Conservation (phyloP, 2,888 invertebrate genomes). For the Alviniconcha strummeri region DNA sequence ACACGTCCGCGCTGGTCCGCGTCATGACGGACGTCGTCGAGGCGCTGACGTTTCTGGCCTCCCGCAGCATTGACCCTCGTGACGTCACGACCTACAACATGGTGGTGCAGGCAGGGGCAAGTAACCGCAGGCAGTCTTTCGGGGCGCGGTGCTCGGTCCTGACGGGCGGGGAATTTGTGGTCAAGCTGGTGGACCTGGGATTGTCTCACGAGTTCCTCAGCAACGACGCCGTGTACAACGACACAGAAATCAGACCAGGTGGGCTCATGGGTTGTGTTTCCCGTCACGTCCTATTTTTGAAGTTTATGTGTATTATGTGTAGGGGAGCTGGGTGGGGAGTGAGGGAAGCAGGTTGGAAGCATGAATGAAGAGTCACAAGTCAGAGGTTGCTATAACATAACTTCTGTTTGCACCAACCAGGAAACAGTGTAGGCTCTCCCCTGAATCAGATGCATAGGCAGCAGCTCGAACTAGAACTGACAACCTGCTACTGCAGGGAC, state of each 20-base stretch:
- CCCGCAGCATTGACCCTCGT: neutral
- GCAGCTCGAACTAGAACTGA: too few species aligned
- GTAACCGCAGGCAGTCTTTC: neutral
- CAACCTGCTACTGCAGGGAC: too few species aligned
- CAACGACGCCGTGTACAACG: too few species aligned
- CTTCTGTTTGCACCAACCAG: too few species aligned
- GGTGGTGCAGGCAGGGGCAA: neutral
- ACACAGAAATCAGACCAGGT: slow-evolving; percentile 7
- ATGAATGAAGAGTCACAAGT: too few species aligned
- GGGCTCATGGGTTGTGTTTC: neutral
- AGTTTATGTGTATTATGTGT: too few species aligned
- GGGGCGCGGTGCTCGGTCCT: neutral
- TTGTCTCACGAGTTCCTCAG: slow-evolving; percentile 1
- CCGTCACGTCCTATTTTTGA: too few species aligned
- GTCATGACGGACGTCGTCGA: neutral
- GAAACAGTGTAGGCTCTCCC: too few species aligned
- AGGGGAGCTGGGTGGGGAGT: too few species aligned
- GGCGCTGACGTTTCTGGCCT: neutral
- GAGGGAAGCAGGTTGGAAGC: too few species aligned
- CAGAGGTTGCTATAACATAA: too few species aligned
- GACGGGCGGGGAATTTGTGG: neutral
- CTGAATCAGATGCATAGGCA: too few species aligned
- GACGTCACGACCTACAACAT: slow-evolving; percentile 28
- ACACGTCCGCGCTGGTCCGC: neutral
- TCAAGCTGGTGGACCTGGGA: slow-evolving; percentile 25